Base-by-base conservation (phyloP, 1,140 invertebrate species). In the Neodiprion pinetum region DNA sequence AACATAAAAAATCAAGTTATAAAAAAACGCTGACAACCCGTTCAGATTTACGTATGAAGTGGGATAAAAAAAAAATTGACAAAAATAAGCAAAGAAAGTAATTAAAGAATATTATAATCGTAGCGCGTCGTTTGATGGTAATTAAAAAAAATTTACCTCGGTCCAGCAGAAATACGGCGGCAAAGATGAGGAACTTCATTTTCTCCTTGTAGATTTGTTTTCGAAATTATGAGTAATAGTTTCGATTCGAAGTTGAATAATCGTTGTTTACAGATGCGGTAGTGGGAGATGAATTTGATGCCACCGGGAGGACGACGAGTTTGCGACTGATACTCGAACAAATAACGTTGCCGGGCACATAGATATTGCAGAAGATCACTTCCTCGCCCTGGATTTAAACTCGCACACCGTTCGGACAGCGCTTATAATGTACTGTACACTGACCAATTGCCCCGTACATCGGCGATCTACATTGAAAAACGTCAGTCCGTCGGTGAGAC, bases 311-410 rank as follows among this genome's bases (percentile, higher is more conserved):
- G 75, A 78, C 72, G 72, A 80, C 72, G 70, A 40, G 8, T 65
- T 67, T 11, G 23, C 72, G 70, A 80, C 80, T 80, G 74, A 81
- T 74, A 65, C 73, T 79, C 70, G 75, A 49, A 50, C 61, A 75
- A 74, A 74, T 76, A 69, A 79, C 50, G 53, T 71, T 48, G 72
- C 48, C 11, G 7, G 74, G 48, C 53, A 71, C 17, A 47, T 71
- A 65, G 23, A 67, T 48, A 71, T 71, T 71, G 47, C 70, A 71
- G 21, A 71, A 71, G 70, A 71, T 71, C 70, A 23, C 70, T 40
- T 71, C 70, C 70, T 71, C 70, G 23, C 70, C 11, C 7, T 47
- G 70, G 48, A 71, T 71, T 71, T 40, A 71, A 40, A 71, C 70
- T 71, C 48, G 70, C 48, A 71, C 70, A 49, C 70, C n/a, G 21